Base-by-base conservation (phyloP, 2,888 invertebrate species). In the Aproaerema taeniolella region DNA sequence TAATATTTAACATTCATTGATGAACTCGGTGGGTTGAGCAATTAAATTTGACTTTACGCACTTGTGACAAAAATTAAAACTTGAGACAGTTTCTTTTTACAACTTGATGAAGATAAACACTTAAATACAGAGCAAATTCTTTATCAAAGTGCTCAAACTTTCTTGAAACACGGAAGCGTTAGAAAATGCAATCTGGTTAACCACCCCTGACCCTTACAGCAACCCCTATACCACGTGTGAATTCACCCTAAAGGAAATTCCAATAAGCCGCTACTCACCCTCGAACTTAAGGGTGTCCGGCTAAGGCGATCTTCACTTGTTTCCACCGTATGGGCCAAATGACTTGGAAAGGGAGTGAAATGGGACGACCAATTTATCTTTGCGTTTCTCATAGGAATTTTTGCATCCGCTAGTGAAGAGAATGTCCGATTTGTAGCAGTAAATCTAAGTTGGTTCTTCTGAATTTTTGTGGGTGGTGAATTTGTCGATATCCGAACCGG, bases 271-370 rank as follows among this genome's bases (percentile, higher is more conserved):
- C 75, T 77, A 74, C 71, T 67, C 68, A 64, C 73, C 78, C 78
- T 75, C 56, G 57, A 58, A 67, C 73, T 75, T 76, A 74, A 55
- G 83, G 82, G 83, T 76, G 83, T 81, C 81, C 80, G 77, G 78
- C 80, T 76, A 77, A 81, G 77, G 71, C 74, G 77, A n/a, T 67
- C 70, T 65, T 77, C 77, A 72, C 79, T 85, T 76, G 75, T 81
- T 72, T 68, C 67, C 70, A 59, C 78, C 85, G 80, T 82, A 83
- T 81, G 85, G 74, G 62, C 61, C 61, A 64, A 75, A 82, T 83
- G 67, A 67, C 64, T 65, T 61, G 61, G 57, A 67, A 73, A 67
- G 66, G 68, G 66, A 61, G 50, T 44, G 41, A 56, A 56, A 58
- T 53, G 45, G 45, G 54, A 51, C 38, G 29, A 20, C 43, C 58